phyloP scores from a whole-genome alignment of 1,140 invertebrate genomes.

The Aleiodes sp. region DNA sequence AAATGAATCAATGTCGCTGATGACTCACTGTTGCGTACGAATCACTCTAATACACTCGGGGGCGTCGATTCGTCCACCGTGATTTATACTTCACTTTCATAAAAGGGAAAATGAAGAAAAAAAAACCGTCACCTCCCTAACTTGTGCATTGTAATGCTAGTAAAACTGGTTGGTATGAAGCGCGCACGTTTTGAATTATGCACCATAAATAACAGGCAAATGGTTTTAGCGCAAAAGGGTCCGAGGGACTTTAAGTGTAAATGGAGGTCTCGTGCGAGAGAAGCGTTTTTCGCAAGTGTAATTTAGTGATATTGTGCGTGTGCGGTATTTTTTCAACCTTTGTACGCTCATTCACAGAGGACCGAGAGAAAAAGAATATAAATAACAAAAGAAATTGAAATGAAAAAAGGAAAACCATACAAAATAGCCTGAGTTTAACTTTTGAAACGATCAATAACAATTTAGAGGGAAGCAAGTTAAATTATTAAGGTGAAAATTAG shows the following conservation, averaged over 20 bases:
- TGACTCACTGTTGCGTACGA: slow-evolving; percentile 9
- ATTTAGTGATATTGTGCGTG: slow-evolving; percentile 36
- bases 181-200: slow-evolving; percentile 29
- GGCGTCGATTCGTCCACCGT: slow-evolving; percentile 13
- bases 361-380: slow-evolving; percentile 17
- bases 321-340: slow-evolving; percentile 13
- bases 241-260: slow-evolving; percentile 30
- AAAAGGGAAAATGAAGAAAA: too few relatives aligned
- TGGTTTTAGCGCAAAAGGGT: slow-evolving; percentile 22
- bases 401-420: not conserved
- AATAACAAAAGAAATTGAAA: slow-evolving; percentile 12
- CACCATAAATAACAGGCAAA: slow-evolving; percentile 28
- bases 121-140: not conserved
- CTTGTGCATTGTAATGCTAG: slow-evolving; percentile 20
- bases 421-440: not conserved
- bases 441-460: not conserved
- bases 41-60: not conserved
- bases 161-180: not conserved
- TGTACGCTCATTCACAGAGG: not conserved
- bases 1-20: not conserved
- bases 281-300: slow-evolving; percentile 26
- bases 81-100: not conserved
- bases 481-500: not conserved
- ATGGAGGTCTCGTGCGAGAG: slow-evolving; percentile 24
- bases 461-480: not conserved